A percentile compares a stretch with the other conserved stretches of the same genome.
phyloP scores from a whole-genome alignment of 2,113 vertebrate species.

The Zingel zingel region DNA sequence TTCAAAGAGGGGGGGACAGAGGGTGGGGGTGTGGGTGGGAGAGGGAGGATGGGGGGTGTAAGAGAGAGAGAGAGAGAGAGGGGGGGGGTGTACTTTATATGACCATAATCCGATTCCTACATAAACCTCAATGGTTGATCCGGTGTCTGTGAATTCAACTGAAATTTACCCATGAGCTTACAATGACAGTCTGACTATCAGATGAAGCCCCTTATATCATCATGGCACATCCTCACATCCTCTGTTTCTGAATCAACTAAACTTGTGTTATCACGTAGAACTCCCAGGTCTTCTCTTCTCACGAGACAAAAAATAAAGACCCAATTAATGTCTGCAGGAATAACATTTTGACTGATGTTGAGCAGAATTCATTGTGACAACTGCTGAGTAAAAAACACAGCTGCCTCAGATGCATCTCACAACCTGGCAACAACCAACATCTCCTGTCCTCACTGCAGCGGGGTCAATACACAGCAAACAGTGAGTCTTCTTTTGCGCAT shows the following conservation, averaged over 20 bases:
- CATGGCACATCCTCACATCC: constrained; percentile 22
- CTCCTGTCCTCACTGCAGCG: constrained; percentile 25
- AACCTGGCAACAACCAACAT: constrained; percentile 34
- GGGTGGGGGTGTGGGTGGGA: constrained; percentile 18
- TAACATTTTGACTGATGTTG: constrained; percentile 12
- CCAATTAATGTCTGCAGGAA: constrained; percentile 5
- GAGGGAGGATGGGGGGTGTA: constrained; percentile 41
- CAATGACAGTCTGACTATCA: constrained; percentile 49
- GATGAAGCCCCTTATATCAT: neutral
- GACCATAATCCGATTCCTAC: constrained; percentile 77
- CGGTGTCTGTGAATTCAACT: constrained; percentile 68
- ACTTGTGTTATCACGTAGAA: neutral
- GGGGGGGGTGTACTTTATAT: constrained; percentile 58
- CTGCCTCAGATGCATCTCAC: constrained; percentile 30
- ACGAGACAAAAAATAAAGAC: constrained; percentile 14
- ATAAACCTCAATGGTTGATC: constrained; percentile 77
- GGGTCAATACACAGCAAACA: constrained; percentile 29
- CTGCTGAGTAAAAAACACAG: constrained; percentile 36
- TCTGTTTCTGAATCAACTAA: neutral
- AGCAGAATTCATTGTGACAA: constrained; percentile 20
- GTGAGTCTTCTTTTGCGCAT: constrained; percentile 14
- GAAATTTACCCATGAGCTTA: constrained; percentile 54
- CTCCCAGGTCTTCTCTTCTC: neutral
- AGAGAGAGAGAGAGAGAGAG: neutral
- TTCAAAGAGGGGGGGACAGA: constrained; percentile 48